A percentile compares a stretch with the other conserved stretches of the same genome.
Conservation (phyloP, 2,888 invertebrate genomes). For the Tetrapedia diversipes region DNA sequence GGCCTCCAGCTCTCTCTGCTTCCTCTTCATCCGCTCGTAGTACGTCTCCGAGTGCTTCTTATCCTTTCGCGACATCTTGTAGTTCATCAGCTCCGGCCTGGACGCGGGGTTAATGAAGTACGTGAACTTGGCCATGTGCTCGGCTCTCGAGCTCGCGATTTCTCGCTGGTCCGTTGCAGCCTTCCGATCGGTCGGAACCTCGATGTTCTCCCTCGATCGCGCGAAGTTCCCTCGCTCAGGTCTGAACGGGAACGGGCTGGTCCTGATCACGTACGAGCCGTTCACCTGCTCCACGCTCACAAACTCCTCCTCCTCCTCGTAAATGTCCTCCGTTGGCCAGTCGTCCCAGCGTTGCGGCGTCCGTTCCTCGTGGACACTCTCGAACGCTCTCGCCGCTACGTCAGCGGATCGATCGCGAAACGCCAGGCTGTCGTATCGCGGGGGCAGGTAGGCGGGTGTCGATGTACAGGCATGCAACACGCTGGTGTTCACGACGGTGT, state of each 20-base stretch:
- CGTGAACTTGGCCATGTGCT: conserved; percentile 73
- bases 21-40: conserved; percentile 74
- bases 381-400: neutral
- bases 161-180: neutral
- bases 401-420: conserved; percentile 3
- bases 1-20: conserved; percentile 63
- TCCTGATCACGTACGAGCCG: conserved; percentile 75
- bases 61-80: conserved; percentile 80
- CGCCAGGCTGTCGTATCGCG: conserved; percentile 38
- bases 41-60: conserved; percentile 81
- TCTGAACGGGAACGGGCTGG: conserved; percentile 78
- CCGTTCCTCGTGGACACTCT: conserved; percentile 29
- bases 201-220: neutral
- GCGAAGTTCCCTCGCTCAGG: conserved; percentile 73
- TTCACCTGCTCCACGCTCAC: conserved; percentile 77
- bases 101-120: conserved; percentile 74
- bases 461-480: conserved; percentile 56
- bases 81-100: conserved; percentile 70
- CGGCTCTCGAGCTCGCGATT: conserved; percentile 3
- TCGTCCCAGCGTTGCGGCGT: conserved; percentile 10
- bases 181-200: neutral
- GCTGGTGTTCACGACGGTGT: neutral
- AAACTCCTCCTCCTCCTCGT: conserved; percentile 77
- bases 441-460: conserved; percentile 49
- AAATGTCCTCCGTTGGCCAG: conserved; percentile 18